phyloP scores from a whole-genome alignment of 2,113 vertebrate genomes.

The Dasyprocta punctata region DNA sequence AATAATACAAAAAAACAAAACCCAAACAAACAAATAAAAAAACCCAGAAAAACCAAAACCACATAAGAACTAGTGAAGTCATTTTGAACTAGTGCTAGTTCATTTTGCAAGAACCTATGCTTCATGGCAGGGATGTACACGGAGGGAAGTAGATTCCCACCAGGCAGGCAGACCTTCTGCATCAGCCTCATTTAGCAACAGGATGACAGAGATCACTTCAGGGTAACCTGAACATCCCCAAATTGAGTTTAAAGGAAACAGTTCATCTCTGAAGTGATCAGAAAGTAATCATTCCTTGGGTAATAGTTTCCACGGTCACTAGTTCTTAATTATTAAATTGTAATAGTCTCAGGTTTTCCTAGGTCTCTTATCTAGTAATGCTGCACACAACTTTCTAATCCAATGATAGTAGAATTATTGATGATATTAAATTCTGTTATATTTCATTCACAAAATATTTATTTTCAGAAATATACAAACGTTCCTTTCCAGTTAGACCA shows the following conservation, averaged over 20 bases:
- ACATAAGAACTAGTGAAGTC: not conserved
- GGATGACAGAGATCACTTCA: not conserved
- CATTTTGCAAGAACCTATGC: not conserved
- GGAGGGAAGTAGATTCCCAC: not conserved
- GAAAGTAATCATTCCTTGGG: not conserved
- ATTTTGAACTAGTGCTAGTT: not conserved
- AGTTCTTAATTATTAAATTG: constrained; percentile 44
- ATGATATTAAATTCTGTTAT: not conserved
- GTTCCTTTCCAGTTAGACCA: not conserved
- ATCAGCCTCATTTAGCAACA: not conserved
- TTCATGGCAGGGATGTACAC: not conserved
- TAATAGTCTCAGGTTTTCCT: not conserved
- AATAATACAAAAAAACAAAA: not conserved
- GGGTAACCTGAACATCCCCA: not conserved
- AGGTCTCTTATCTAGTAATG: constrained; percentile 15
- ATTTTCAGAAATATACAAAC: not conserved
- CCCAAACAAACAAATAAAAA: not conserved
- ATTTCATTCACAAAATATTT: constrained; percentile 41
- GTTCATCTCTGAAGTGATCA: not conserved
- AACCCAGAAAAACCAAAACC: not conserved
- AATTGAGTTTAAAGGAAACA: constrained; percentile 1
- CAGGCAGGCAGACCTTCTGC: not conserved
- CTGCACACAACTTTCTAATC: constrained; percentile 21
- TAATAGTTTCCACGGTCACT: not conserved
- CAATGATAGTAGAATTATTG: not conserved